phyloP scores from a whole-genome alignment of 1,140 invertebrate species.

The Sarcophaga peregrina region DNA sequence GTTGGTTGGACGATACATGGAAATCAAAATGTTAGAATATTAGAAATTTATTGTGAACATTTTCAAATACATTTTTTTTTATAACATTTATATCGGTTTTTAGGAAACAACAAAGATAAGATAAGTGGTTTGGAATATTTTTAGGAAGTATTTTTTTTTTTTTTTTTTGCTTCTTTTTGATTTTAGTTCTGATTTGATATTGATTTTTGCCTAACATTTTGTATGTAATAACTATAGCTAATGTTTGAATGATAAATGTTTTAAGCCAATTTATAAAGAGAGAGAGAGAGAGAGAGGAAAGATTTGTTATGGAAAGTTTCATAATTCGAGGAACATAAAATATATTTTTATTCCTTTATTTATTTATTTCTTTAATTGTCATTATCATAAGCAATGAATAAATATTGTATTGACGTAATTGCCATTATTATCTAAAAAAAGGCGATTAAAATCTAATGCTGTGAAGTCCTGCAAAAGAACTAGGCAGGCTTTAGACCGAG shows the following conservation, averaged over 20 bases:
- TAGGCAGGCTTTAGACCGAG: too few species aligned
- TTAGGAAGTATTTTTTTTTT: neutral
- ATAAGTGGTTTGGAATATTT: neutral
- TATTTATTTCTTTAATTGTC: too few species aligned
- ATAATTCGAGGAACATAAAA: too few species aligned
- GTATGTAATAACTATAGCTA: neutral
- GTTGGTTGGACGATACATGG: conserved; percentile 31
- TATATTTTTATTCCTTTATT: too few species aligned
- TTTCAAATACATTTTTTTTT: neutral
- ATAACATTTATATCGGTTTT: neutral
- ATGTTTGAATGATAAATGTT: neutral
- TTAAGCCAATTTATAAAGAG: neutral
- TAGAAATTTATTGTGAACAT: neutral
- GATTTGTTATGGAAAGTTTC: too few species aligned
- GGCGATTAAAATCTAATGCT: too few species aligned
- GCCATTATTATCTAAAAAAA: too few species aligned
- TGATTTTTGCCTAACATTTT: neutral
- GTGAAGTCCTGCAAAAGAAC: too few species aligned
- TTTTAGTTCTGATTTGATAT: neutral
- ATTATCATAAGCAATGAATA: too few species aligned
- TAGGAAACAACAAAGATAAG: conserved; percentile 25
- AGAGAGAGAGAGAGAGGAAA: too few species aligned
- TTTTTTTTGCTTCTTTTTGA: neutral
- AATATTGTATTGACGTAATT: too few species aligned
- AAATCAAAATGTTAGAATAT: conserved; percentile 32